Evolutionary conservation across 2,113 vertebrate species (phyloP), one percentile per base, ranked within the genome.

Genomic region (Pteronura brasiliensis): DNA sequence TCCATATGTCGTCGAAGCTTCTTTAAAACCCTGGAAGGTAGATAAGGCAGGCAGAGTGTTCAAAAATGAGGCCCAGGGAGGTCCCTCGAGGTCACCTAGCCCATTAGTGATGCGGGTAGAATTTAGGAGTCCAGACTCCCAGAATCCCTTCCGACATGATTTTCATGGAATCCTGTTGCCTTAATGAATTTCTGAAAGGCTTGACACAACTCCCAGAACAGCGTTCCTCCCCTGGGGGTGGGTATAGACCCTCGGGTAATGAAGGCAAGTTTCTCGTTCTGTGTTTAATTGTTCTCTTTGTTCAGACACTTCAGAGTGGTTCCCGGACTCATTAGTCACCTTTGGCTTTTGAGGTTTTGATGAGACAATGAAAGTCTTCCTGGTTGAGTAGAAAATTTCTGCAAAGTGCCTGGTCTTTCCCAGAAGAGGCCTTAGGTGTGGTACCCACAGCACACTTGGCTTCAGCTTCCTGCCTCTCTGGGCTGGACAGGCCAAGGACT

Each of bases 321-420:
- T 97, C 92, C 94, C 95, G 82, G 88, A 90, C 81, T 77, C 96
- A 96, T 97, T 97, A 97, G 98, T 88, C 47, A 23, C 83, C 94
- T 90, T 61, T 79, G 97, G 72, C 96, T 90, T 96, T 55, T 95
- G 97, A 97, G 97, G 94, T 95, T 97, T 93, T 20, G 25, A 82
- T 21, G 63, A 98, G 96, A 94, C 84, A 69, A 90, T 96, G 69
- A 93, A 94, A 95, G 76, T 34, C 90, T 96, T 95, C 82, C 67
- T n/a, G 52, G 69, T 69, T 49, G 67, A 67, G 63, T 39, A 85
- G 86, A 96, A 80, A 81, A 25, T 90, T 82, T 89, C 96, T 93
- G 93, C 74, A 77, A 92, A 88, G 39, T 0, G 61, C 55, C 42
- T 13, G 72, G 74, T 49, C 85, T 89, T 98, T 98, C 97, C 95